These are phyloP conservation scores for Oeneis ivallda DNA, from an alignment of 2,888 invertebrate genomes.

Conservation along the genomic window DNA sequence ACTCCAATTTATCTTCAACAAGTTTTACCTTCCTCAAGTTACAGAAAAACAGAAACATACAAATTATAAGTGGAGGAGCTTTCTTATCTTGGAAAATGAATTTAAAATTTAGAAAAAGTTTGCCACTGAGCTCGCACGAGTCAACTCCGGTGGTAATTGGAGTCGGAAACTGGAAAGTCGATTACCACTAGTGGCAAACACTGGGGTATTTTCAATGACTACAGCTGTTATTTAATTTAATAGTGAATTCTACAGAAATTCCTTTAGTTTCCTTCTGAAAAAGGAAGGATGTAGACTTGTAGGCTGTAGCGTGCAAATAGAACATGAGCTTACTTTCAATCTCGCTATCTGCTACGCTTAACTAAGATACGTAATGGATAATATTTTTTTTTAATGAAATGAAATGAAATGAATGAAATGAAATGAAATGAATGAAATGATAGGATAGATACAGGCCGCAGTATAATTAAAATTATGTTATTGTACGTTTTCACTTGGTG, in stretches of 20 bases:
- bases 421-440: too few species aligned
- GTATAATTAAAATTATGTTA: too few species aligned
- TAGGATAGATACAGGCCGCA: too few species aligned
- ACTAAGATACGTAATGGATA: too few species aligned
- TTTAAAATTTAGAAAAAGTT: slow-evolving; percentile 21
- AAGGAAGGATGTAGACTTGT: too few species aligned
- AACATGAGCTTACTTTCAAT: too few species aligned
- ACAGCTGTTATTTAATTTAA: slow-evolving; percentile 19
- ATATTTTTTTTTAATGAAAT: too few species aligned
- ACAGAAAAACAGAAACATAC: slow-evolving; percentile 16
- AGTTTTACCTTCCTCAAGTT: background rate
- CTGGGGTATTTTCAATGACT: slow-evolving; percentile 8
- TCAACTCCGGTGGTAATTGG: slow-evolving; percentile 29
- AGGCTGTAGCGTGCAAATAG: too few species aligned
- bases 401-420: too few species aligned
- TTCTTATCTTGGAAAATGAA: slow-evolving; percentile 7
- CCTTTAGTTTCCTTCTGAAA: background rate
- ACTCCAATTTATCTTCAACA: background rate
- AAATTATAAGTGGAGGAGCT: slow-evolving; percentile 14
- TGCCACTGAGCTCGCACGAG: slow-evolving; percentile 18
- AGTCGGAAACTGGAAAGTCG: slow-evolving; percentile 30
- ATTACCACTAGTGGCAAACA: slow-evolving; percentile 21
- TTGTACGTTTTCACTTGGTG: too few species aligned
- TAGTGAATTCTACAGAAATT: background rate
- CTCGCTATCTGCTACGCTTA: too few species aligned